Percentiles rank a stretch among this genome's conserved stretches.
phyloP scores from a whole-genome alignment of 2,888 invertebrate species.

The Apomyelois bistriatella region DNA sequence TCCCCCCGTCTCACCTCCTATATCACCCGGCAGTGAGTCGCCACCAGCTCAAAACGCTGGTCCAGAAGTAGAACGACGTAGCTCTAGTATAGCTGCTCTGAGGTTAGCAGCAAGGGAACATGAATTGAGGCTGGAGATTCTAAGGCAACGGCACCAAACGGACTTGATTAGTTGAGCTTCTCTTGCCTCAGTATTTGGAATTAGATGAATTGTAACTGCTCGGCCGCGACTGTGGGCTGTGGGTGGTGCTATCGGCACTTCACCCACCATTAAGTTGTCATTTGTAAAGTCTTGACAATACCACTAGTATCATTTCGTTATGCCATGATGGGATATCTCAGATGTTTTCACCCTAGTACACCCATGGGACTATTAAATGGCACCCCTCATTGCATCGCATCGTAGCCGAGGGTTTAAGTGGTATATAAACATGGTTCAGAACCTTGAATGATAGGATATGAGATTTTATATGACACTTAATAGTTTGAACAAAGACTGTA shows the following conservation, averaged over 20 bases:
- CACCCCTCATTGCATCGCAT: background rate
- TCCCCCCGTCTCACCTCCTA: conserved; percentile 77
- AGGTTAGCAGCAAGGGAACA: conserved; percentile 94
- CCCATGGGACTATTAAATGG: too few relatives aligned
- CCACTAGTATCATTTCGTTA: too few relatives aligned
- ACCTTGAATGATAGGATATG: conserved; percentile 29
- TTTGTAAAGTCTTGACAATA: too few relatives aligned
- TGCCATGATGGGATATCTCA: too few relatives aligned
- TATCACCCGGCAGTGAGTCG: conserved; percentile 74
- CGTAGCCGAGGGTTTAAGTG: background rate
- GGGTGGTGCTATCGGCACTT: background rate
- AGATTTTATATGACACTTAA: conserved; percentile 24
- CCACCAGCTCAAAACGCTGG: conserved; percentile 65
- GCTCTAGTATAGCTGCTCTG: conserved; percentile 92
- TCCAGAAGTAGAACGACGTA: conserved; percentile 89
- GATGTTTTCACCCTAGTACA: too few relatives aligned
- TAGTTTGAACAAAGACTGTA: conserved; percentile 9
- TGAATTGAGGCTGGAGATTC: conserved; percentile 90
- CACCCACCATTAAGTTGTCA: too few relatives aligned
- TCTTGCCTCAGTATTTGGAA: conserved; percentile 4
- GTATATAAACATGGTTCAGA: background rate
- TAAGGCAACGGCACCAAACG: conserved; percentile 86
- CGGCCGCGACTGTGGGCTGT: background rate
- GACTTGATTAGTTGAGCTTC: conserved; percentile 88
- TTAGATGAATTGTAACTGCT: conserved; percentile 3